Evolutionary conservation across 2,888 invertebrate genomes (phyloP).

Genomic region (Phasia obesa): DNA sequence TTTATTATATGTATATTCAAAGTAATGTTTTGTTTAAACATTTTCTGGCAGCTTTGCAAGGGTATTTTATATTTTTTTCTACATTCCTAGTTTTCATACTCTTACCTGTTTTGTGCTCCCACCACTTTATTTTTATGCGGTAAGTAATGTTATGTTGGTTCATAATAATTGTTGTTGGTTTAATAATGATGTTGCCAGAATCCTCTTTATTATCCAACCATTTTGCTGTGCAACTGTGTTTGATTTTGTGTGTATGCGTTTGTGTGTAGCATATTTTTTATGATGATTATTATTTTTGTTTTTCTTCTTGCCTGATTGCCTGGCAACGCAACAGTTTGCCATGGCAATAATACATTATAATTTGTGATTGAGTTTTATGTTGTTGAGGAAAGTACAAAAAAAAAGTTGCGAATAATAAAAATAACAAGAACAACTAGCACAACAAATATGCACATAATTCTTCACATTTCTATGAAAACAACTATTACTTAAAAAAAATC

Average conservation of each 20-base stretch:
- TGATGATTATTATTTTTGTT: conserved; percentile 37
- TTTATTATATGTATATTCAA: too few relatives aligned
- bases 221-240: background rate
- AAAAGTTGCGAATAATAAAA: conserved; percentile 27
- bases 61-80: too few relatives aligned
- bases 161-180: conserved; percentile 37
- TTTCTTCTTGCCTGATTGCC: conserved; percentile 73
- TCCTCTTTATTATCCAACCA: conserved; percentile 26
- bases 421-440: conserved; percentile 21
- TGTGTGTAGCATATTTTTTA: conserved; percentile 15
- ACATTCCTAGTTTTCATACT: background rate
- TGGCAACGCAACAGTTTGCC: conserved; percentile 82
- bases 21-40: too few relatives aligned
- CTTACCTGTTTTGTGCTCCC: background rate
- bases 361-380: conserved; percentile 81
- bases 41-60: too few relatives aligned
- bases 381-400: conserved; percentile 25
- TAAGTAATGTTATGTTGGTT: conserved; percentile 14
- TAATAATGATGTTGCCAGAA: conserved; percentile 26
- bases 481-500: conserved; percentile 42
- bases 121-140: background rate
- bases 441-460: conserved; percentile 45
- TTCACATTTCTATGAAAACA: conserved; percentile 40
- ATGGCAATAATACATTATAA: conserved; percentile 81
- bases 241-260: background rate